Base-by-base conservation (phyloP, 2,113 vertebrate species). In the Leucopsar rothschildi region DNA sequence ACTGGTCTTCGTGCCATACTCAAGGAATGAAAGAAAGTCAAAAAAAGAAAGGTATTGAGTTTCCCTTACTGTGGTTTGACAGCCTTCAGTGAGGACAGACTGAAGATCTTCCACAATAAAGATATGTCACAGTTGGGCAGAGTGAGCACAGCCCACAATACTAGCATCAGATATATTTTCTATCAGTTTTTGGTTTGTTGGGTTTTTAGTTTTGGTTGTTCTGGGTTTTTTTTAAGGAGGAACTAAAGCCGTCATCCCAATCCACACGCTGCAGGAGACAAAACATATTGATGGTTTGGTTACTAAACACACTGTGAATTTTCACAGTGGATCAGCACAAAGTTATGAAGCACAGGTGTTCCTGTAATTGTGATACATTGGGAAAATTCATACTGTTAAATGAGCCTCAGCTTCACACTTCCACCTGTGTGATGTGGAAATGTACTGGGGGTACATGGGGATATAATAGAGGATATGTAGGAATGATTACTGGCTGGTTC, bases 381-480 rank as follows among this genome's bases (percentile, higher is more conserved):
- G 97, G 97, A 98, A 98, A 97, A 96, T 86, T 97, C 97, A 97
- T 96, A 97, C 97, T 97, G 96, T 96, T 97, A 97, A 98, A 97
- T 96, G 96, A 97, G 97, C 97, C 97, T 98, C 97, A 91, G 82
- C 94, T 86, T 97, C 97, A 97, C 96, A 96, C 96, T 97, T 97
- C 96, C 96, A 98, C 98, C 97, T 98, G 97, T 89, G 86, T 97
- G 94, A 96, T 95, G 90, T 90, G 95, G 95, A 97, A 98, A 96
- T 92, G 95, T 88, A 76, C 95, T 93, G 95, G 39, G 93, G 78
- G 91, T 92, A 82, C 35, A 42, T 55, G 2, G 75, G 82, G 96
- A 81, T 96, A 77, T 93, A 95, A 97, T 85, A 86, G 95, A 89
- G 91, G 50, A 95, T 90, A 96, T 33, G 49, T 84, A 97, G 95